Evolutionary conservation across 2,888 invertebrate species (phyloP), one percentile per base, ranked within the genome.

Genomic region (Eilema caniola): DNA sequence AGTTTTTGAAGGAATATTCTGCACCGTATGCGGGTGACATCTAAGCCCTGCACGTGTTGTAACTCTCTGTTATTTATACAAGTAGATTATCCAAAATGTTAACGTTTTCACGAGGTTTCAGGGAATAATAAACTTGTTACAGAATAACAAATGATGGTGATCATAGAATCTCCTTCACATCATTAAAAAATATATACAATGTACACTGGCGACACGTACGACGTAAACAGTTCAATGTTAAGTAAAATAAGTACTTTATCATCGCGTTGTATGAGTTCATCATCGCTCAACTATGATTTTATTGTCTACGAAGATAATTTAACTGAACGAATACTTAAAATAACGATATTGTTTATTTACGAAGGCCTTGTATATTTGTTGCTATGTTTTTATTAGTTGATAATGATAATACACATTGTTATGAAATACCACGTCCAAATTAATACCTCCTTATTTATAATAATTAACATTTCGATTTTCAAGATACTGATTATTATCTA

Each of bases 381-480:
- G 75, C 66, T 77, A 68, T 72, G 69, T 64, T 76, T 74, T 80
- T 77, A 76, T 83, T 74, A 73, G 73, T 78, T 78, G 74, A 77
- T 81, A n/a, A 37, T 5, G 71, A 75, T 81, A 57, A 37, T 20
- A 28, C 25, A 59, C 24, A 20, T 65, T 65, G 57, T 66, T 33
- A 57, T 60, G 41, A 24, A 28, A 14, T 41, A 28, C n/a, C 25
- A 20, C 33, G 56, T 31, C 53, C 3, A 25, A 64, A 57, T 33
- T 57, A 31, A 53, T 65, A 31, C 14, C 10, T 33, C 20, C 28
- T 20, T 33, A 57, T 53, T 66, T 57, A 66, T 31, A 25, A 20
- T 24, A 37, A 57, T 66, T 66, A 37, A 24, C 24, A 57, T 66
- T 28, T 31, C 12, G n/a, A 61, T 16, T 61, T 31, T 61, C 10